Conservation (phyloP, 1,140 invertebrate genomes). For the Drosophila melanica region DNA sequence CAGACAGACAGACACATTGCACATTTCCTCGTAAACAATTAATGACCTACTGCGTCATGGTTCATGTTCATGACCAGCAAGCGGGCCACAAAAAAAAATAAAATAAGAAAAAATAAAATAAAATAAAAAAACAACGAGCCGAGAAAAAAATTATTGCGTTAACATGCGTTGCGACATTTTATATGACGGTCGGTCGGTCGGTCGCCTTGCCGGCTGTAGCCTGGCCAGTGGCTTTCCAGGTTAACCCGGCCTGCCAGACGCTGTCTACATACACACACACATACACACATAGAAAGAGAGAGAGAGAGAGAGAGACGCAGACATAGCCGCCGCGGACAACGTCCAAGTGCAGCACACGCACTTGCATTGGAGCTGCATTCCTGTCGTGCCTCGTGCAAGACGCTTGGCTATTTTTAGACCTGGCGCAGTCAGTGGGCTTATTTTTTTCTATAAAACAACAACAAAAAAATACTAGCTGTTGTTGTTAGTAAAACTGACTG, state of each 20-base stretch:
- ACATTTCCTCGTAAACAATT: conserved; percentile 65
- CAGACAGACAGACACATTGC: conserved; percentile 19
- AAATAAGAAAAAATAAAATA: background rate
- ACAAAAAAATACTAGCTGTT: conserved; percentile 9
- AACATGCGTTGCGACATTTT: conserved; percentile 77
- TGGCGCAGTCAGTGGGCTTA: conserved; percentile 71
- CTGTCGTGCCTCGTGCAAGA: conserved; percentile 57
- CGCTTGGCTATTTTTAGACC: conserved; percentile 72
- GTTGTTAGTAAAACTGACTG: conserved; percentile 9
- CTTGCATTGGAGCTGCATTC: conserved; percentile 75
- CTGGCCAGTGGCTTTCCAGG: conserved; percentile 41
- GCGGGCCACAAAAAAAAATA: background rate
- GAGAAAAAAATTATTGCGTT: conserved; percentile 61
- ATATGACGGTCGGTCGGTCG: conserved; percentile 47
- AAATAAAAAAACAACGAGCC: background rate
- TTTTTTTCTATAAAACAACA: conserved; percentile 45
- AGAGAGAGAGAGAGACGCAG: background rate
- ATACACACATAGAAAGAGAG: conserved; percentile 6
- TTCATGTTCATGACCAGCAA: conserved; percentile 37
- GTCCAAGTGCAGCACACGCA: conserved; percentile 48
- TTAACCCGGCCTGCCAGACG: conserved; percentile 57
- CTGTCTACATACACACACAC: conserved; percentile 47
- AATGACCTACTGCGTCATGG: conserved; percentile 80
- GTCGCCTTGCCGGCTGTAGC: conserved; percentile 12
- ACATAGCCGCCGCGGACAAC: conserved; percentile 16